Percentiles rank a stretch among this genome's conserved stretches.
These are phyloP conservation scores for Drosophila nr. medialis DNA, from an alignment of 2,888 invertebrate genomes.

Conservation along the genomic window DNA sequence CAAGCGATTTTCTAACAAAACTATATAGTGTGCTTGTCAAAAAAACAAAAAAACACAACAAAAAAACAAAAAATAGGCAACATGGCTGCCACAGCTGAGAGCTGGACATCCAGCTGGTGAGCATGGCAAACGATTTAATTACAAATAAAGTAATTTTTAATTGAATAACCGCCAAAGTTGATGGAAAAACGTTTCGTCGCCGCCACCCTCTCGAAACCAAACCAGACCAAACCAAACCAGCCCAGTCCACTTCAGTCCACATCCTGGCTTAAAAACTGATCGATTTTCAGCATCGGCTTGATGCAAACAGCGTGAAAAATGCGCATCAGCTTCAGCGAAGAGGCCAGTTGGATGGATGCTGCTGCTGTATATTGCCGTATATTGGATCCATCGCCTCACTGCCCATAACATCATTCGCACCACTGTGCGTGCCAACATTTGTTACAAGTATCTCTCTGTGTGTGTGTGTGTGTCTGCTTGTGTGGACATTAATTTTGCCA, in stretches of 20 bases:
- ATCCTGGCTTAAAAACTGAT: conserved; percentile 58
- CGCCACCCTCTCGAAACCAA: conserved; percentile 11
- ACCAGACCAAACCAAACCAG: conserved; percentile 26
- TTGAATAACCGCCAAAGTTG: conserved; percentile 82
- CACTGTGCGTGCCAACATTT: conserved; percentile 61
- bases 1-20: conserved; percentile 67
- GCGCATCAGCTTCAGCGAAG: conserved; percentile 41
- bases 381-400: conserved; percentile 26
- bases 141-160: conserved; percentile 84
- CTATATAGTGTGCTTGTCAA: conserved; percentile 17
- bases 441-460: conserved; percentile 34
- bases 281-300: conserved; percentile 58
- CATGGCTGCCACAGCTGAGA: conserved; percentile 45
- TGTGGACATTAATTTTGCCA: conserved; percentile 72
- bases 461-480: conserved; percentile 32
- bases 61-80: conserved; percentile 29
- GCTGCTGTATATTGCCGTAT: conserved; percentile 1
- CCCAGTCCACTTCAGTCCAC: conserved; percentile 3
- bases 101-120: conserved; percentile 49
- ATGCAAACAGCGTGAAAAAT: conserved; percentile 49
- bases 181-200: conserved; percentile 58
- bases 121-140: conserved; percentile 80
- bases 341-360: conserved; percentile 1
- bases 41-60: conserved; percentile 22
- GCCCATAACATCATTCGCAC: conserved; percentile 53